phyloP scores from a whole-genome alignment of 2,113 vertebrate genomes.

The Fukomys damarensis region DNA sequence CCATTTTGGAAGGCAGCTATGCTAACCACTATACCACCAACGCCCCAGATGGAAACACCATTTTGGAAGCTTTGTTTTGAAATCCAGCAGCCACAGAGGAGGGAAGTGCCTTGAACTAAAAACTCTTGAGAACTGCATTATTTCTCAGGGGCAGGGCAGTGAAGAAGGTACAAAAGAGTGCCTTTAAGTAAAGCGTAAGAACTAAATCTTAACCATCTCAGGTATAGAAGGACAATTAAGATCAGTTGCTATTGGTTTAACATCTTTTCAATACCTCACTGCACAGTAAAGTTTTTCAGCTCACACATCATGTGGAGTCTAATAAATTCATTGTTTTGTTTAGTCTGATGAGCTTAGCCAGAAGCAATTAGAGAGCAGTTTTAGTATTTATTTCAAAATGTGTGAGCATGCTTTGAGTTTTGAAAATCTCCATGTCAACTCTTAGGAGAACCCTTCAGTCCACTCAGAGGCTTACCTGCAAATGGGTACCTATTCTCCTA shows the following conservation, averaged over 20 bases:
- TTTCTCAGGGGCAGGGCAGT: too few species aligned
- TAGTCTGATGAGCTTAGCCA: constrained; percentile 26
- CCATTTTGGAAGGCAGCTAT: too few species aligned
- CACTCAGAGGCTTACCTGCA: background rate
- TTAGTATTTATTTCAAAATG: constrained; percentile 57
- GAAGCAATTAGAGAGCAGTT: background rate
- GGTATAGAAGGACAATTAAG: too few species aligned
- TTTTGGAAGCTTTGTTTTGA: too few species aligned
- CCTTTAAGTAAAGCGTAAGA: too few species aligned
- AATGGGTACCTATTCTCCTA: background rate
- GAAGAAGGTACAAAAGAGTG: too few species aligned
- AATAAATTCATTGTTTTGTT: constrained; percentile 17
- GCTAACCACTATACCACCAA: too few species aligned
- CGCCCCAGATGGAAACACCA: too few species aligned
- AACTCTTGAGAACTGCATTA: too few species aligned
- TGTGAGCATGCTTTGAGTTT: background rate
- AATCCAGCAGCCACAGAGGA: too few species aligned
- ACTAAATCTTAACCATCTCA: too few species aligned
- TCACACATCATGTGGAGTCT: background rate
- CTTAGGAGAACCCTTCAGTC: background rate
- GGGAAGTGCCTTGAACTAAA: too few species aligned
- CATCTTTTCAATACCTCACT: constrained; percentile 7
- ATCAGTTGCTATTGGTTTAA: background rate
- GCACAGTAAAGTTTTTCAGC: background rate
- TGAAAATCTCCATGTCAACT: constrained; percentile 25